Conservation (phyloP, 2,888 invertebrate species). For the Tenthredo notha region DNA sequence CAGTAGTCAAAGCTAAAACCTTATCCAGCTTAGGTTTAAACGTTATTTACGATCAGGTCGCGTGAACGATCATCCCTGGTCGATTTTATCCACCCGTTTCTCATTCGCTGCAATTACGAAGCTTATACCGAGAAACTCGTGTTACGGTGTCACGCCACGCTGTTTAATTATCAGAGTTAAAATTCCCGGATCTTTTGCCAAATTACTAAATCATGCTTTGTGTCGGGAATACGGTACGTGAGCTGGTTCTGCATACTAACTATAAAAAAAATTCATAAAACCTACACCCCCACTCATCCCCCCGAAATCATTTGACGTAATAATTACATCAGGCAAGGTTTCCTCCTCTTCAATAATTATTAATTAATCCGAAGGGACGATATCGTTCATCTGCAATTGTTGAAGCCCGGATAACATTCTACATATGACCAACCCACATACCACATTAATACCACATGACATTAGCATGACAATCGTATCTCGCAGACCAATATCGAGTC, state of each 20-base stretch:
- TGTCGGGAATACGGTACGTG: not conserved
- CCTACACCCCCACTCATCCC: not conserved
- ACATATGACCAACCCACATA: too few species aligned
- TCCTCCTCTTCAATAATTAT: not conserved
- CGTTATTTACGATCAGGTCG: slow-evolving; percentile 47
- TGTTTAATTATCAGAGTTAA: not conserved
- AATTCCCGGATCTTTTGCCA: not conserved
- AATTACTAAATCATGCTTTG: not conserved
- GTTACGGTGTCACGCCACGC: slow-evolving; percentile 15
- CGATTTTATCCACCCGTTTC: slow-evolving; percentile 29
- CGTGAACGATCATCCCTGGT: slow-evolving; percentile 13
- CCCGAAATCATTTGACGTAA: not conserved
- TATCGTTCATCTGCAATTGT: not conserved
- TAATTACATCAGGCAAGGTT: not conserved
- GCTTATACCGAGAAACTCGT: slow-evolving; percentile 10
- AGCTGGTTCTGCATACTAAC: not conserved
- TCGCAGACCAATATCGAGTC: too few species aligned
- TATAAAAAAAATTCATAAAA: not conserved
- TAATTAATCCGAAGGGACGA: not conserved
- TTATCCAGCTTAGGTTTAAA: slow-evolving; percentile 35
- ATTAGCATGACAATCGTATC: too few species aligned
- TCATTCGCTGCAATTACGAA: slow-evolving; percentile 22
- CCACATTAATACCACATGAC: too few species aligned
- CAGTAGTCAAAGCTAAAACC: slow-evolving; percentile 24
- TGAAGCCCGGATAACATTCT: too few species aligned